Conservation (phyloP, 2,797 vertebrate species). For the Nyctalus aviator region DNA sequence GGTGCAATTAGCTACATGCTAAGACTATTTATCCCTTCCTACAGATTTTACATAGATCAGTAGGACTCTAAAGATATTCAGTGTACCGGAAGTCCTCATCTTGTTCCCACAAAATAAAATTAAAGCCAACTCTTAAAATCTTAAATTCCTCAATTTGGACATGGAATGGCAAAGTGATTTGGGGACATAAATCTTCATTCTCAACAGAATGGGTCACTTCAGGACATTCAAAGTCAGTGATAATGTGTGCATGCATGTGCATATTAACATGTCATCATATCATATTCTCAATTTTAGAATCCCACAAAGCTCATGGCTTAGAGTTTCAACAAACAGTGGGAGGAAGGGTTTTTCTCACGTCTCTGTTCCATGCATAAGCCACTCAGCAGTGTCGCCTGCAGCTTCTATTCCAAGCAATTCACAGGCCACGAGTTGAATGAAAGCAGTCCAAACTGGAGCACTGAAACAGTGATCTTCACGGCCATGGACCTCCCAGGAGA, state of each 20-base stretch:
- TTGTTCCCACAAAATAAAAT: constrained; percentile 28
- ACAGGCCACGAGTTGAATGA: neutral
- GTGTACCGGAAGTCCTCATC: neutral
- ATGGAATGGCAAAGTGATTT: neutral
- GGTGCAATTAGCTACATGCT: neutral
- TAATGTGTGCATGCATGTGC: neutral
- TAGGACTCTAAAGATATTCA: constrained; percentile 38
- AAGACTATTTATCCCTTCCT: neutral
- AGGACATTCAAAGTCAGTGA: neutral
- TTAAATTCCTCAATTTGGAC: neutral
- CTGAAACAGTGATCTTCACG: neutral
- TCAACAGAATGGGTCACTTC: neutral
- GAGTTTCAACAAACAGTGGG: neutral
- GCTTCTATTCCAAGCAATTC: neutral
- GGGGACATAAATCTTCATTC: neutral
- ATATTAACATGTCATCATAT: accelerated
- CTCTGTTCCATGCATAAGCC: neutral
- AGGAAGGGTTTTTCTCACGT: neutral
- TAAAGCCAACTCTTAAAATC: constrained; percentile 15
- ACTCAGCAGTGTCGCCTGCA: neutral
- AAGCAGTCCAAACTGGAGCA: neutral
- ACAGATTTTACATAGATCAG: constrained; percentile 48
- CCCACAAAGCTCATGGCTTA: neutral
- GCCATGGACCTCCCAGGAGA: neutral
- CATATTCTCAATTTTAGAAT: neutral